These are phyloP conservation scores for Drosophila micromelanica DNA, from an alignment of 1,140 invertebrate genomes.

Conservation along the genomic window DNA sequence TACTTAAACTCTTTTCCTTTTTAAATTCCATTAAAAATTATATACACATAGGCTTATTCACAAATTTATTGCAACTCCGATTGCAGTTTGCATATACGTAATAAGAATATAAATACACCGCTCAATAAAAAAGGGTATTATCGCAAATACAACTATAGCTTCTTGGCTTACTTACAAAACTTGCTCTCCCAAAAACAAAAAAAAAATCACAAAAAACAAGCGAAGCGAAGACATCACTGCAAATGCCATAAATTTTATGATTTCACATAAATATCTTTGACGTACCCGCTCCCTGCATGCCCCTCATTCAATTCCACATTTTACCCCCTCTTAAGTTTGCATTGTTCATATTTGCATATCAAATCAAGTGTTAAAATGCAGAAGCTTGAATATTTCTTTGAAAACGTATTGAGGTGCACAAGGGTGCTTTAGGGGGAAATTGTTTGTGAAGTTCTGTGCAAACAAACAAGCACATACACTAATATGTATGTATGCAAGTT, in stretches of 20 bases:
- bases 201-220: constrained; percentile 7
- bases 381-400: constrained; percentile 49
- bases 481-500: constrained; percentile 9
- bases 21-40: too few species aligned
- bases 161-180: constrained; percentile 53
- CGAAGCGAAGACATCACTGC: constrained; percentile 24
- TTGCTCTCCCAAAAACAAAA: constrained; percentile 35
- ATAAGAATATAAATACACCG: not conserved
- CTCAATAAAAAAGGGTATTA: constrained; percentile 16
- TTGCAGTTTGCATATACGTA: not conserved
- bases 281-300: not conserved
- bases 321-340: constrained; percentile 14
- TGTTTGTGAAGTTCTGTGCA: constrained; percentile 13
- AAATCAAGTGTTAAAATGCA: constrained; percentile 80
- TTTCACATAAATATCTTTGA: constrained; percentile 69
- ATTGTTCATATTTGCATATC: constrained; percentile 79
- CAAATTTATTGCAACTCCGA: not conserved
- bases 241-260: constrained; percentile 77
- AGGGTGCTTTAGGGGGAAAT: not conserved
- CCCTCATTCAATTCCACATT: not conserved
- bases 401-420: constrained; percentile 1
- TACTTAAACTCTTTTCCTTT: too few species aligned
- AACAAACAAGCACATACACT: constrained; percentile 35
- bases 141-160: constrained; percentile 49
- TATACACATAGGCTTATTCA: too few species aligned